Evolutionary conservation across 2,113 vertebrate genomes (phyloP).

Genomic region (Vidua chalybeata): DNA sequence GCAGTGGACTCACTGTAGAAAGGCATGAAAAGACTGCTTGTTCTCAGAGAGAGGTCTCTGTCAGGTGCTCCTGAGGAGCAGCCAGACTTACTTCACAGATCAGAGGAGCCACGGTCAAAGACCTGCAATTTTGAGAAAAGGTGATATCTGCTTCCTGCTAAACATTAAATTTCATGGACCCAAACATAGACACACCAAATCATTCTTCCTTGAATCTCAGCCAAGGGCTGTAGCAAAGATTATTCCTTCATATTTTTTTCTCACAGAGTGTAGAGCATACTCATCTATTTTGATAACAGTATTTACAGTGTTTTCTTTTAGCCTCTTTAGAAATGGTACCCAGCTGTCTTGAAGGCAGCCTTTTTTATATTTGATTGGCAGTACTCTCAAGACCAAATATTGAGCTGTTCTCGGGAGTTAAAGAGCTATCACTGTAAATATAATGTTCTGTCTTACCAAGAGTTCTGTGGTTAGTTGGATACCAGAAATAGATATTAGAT

Average conservation of each 20-base stretch:
- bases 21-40: neutral
- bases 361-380: slow-evolving; percentile 50
- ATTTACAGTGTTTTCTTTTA: slow-evolving; percentile 54
- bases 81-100: neutral
- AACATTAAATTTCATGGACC: neutral
- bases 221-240: neutral
- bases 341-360: slow-evolving; percentile 30
- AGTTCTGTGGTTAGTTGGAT: slow-evolving; percentile 21
- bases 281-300: slow-evolving; percentile 51
- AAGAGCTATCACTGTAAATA: slow-evolving; percentile 47
- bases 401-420: slow-evolving; percentile 52
- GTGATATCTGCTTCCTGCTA: neutral
- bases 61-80: neutral
- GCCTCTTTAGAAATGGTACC: slow-evolving; percentile 34
- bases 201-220: neutral
- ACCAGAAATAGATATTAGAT: slow-evolving; percentile 28
- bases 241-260: slow-evolving; percentile 14
- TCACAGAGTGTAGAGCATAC: neutral
- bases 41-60: neutral
- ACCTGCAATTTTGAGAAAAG: neutral
- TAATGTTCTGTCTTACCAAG: slow-evolving; percentile 16
- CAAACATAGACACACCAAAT: neutral
- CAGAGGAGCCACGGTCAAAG: neutral
- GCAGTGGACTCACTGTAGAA: neutral
- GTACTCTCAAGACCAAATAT: slow-evolving; percentile 36